Evolutionary conservation across 2,888 invertebrate genomes (phyloP).

Genomic region (Micropterix aruncella): DNA sequence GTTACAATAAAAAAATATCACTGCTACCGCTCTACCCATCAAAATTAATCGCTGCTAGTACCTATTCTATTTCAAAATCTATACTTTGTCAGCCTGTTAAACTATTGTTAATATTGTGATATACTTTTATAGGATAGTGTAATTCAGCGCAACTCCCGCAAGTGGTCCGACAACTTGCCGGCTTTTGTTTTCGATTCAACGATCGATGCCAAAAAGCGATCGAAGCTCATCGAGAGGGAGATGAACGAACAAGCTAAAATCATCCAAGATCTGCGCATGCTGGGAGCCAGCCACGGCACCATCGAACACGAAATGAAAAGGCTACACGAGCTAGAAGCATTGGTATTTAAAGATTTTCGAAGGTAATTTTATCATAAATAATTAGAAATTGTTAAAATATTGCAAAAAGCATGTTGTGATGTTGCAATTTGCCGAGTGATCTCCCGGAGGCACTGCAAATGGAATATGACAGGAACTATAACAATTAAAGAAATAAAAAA

Average conservation of each 20-base stretch:
- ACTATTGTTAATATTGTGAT: no score
- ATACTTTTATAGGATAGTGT: constrained; percentile 69
- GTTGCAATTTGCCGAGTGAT: no score
- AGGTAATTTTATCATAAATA: constrained; percentile 26
- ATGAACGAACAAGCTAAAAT: constrained; percentile 96
- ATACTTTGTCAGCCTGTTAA: no score
- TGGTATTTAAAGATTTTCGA: constrained; percentile 88
- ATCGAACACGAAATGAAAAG: constrained; percentile 87
- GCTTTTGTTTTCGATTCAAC: constrained; percentile 71
- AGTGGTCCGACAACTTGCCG: constrained; percentile 63
- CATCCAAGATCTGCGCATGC: constrained; percentile 77
- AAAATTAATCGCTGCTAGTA: no score
- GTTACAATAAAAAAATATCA: no score
- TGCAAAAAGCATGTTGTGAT: no score
- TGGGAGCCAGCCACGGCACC: constrained; percentile 80
- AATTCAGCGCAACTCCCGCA: constrained; percentile 43
- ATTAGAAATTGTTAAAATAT: neutral
- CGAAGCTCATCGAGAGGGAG: constrained; percentile 89
- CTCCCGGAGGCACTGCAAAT: no score
- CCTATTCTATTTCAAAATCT: no score
- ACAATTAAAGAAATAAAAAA: no score
- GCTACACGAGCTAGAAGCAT: constrained; percentile 83
- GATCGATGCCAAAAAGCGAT: constrained; percentile 68
- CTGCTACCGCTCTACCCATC: no score
- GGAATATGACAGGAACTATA: no score